A percentile compares a stretch with the other conserved stretches of the same genome.
phyloP scores from a whole-genome alignment of 2,797 vertebrate species.

The Ispidina lecontei region DNA sequence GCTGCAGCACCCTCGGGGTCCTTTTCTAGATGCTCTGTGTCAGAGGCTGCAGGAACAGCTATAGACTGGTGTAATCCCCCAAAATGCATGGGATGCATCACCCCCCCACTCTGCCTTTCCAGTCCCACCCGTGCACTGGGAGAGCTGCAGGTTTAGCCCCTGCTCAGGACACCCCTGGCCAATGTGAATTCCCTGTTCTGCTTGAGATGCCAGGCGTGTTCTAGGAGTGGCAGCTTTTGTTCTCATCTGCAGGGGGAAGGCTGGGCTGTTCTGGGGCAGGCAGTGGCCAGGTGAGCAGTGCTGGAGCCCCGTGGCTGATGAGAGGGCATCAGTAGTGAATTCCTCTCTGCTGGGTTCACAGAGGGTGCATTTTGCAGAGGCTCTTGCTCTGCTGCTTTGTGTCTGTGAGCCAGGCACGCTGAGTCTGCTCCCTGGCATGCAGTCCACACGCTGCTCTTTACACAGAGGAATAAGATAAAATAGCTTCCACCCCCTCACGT shows the following conservation, averaged over 20 bases:
- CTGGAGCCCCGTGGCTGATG: rapidly evolving
- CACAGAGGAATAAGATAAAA: constrained; percentile 50
- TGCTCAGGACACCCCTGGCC: not conserved
- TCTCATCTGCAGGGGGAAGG: not conserved
- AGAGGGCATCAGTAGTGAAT: not conserved
- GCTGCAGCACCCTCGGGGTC: rapidly evolving
- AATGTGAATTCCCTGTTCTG: not conserved
- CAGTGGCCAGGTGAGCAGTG: not conserved
- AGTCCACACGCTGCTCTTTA: not conserved
- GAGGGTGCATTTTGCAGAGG: rapidly evolving
- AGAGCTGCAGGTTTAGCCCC: not conserved
- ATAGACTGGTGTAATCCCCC: not conserved
- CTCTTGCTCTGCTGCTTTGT: not conserved
- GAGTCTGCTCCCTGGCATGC: constrained; percentile 48
- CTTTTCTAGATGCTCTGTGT: rapidly evolving
- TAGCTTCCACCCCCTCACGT: constrained; percentile 51
- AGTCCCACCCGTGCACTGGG: rapidly evolving
- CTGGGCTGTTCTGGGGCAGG: not conserved
- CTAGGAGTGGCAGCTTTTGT: not conserved
- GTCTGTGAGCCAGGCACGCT: not conserved
- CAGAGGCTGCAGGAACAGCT: not conserved
- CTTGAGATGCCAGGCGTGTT: rapidly evolving
- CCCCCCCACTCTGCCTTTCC: not conserved
- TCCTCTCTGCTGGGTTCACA: not conserved
- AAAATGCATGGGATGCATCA: rapidly evolving